These are phyloP conservation scores for Helicoverpa zea DNA, from an alignment of 1,140 invertebrate species.

Conservation along the genomic window DNA sequence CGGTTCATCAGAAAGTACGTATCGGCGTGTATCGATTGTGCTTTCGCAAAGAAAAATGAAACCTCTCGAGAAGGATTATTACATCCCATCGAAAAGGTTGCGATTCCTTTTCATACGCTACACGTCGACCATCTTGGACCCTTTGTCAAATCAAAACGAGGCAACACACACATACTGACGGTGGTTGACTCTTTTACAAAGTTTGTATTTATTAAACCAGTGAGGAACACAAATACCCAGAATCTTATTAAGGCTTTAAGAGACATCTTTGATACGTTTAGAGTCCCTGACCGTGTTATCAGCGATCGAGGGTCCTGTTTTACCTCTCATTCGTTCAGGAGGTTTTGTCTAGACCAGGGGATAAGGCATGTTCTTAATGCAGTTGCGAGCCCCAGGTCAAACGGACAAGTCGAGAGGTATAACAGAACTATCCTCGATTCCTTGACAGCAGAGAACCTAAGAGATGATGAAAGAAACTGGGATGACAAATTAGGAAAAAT, in stretches of 20 bases:
- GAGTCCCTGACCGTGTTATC: slow-evolving; percentile 48
- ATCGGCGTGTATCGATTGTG: background rate
- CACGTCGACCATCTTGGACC: slow-evolving; percentile 61
- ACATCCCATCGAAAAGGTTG: background rate
- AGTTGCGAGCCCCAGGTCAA: background rate
- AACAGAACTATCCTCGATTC: background rate
- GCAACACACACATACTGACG: slow-evolving; percentile 52
- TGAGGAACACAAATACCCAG: slow-evolving; percentile 54
- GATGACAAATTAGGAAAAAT: too few species aligned
- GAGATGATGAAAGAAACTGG: background rate
- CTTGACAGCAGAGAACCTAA: background rate
- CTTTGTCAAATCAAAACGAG: slow-evolving; percentile 49
- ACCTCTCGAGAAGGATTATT: background rate
- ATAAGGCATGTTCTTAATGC: background rate
- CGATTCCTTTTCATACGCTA: slow-evolving; percentile 7
- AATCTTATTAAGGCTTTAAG: slow-evolving; percentile 51
- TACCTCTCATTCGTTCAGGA: too few species aligned
- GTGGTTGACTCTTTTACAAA: slow-evolving; percentile 59
- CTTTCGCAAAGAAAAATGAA: background rate
- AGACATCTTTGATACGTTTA: slow-evolving; percentile 57
- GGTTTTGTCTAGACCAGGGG: background rate
- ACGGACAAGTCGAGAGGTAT: background rate
- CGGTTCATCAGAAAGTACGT: slow-evolving; percentile 14
- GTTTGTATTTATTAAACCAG: slow-evolving; percentile 55
- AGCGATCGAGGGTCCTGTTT: background rate